Conservation (phyloP, 1,140 invertebrate genomes). For the Harlomillsia oculata region DNA sequence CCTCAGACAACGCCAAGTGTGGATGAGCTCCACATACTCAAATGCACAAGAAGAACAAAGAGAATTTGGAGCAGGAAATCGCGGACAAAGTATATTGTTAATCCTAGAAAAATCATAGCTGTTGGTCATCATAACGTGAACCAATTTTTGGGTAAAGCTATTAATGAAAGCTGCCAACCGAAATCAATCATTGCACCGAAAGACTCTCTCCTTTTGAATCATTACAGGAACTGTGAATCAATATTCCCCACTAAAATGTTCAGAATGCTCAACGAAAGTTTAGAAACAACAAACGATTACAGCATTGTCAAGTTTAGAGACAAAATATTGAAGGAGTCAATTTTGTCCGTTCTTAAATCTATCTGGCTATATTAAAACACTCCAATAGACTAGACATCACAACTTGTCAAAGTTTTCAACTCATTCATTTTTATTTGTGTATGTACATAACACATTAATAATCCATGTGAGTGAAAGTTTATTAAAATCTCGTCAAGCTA, state of each 20-base stretch:
- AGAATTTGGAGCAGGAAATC: constrained; percentile 21
- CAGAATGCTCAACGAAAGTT: background rate
- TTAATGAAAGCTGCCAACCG: background rate
- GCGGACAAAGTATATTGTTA: constrained; percentile 27
- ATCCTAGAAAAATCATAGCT: constrained; percentile 9
- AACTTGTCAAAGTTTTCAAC: no score
- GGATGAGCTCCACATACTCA: constrained; percentile 18
- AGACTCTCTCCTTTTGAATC: constrained; percentile 13
- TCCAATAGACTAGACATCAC: no score
- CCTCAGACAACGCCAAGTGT: background rate
- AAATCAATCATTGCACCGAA: background rate
- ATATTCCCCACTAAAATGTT: constrained; percentile 15
- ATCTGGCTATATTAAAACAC: background rate
- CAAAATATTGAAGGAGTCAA: no score
- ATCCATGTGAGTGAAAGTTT: no score
- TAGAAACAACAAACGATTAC: background rate
- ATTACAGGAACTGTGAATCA: constrained; percentile 26
- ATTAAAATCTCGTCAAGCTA: no score
- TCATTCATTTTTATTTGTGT: no score
- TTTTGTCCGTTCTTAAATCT: no score
- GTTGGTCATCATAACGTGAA: constrained; percentile 31
- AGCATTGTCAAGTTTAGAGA: background rate
- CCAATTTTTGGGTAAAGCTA: constrained; percentile 3
- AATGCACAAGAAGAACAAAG: constrained; percentile 25
- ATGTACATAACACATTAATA: no score